Percentiles rank a stretch among this genome's conserved stretches.
Evolutionary conservation across 2,113 vertebrate species (phyloP).

Genomic region (Chascanopsetta lugubris): DNA sequence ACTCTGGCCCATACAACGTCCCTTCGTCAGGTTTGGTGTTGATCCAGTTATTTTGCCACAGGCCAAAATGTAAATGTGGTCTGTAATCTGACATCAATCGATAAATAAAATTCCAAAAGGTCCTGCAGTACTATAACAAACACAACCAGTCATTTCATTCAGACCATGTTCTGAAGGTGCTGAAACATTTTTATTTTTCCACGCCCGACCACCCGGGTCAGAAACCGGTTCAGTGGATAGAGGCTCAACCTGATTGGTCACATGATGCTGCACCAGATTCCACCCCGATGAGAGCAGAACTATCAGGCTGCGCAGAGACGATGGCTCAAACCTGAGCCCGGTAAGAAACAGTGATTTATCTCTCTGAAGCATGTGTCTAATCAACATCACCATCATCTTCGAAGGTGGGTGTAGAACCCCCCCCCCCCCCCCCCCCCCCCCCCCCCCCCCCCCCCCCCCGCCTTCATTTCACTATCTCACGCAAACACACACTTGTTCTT

Average conservation of each 20-base stretch:
- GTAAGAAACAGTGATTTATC: slow-evolving; percentile 41
- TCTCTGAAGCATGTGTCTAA: slow-evolving; percentile 15
- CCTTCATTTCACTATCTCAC: slow-evolving; percentile 28
- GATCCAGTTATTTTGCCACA: no score
- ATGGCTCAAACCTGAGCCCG: neutral
- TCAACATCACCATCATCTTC: slow-evolving; percentile 34
- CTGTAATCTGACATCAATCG: no score
- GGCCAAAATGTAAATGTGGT: no score
- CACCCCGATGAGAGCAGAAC: slow-evolving; percentile 1
- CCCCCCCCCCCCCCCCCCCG: slow-evolving; percentile 6
- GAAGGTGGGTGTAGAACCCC: slow-evolving; percentile 33
- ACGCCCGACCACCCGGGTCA: neutral
- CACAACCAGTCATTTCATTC: no score
- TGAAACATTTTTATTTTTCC: no score
- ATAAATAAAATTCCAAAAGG: no score
- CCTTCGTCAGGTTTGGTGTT: no score
- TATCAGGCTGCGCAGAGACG: neutral
- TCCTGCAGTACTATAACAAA: no score
- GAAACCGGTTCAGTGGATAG: neutral
- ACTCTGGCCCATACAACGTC: no score
- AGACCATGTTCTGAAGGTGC: no score
- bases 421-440: slow-evolving; percentile 16
- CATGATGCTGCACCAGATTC: slow-evolving; percentile 3
- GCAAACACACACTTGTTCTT: slow-evolving; percentile 32
- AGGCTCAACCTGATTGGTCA: neutral